Base-by-base conservation (phyloP, 2,113 vertebrate species). In the Tapirus terrestris region DNA sequence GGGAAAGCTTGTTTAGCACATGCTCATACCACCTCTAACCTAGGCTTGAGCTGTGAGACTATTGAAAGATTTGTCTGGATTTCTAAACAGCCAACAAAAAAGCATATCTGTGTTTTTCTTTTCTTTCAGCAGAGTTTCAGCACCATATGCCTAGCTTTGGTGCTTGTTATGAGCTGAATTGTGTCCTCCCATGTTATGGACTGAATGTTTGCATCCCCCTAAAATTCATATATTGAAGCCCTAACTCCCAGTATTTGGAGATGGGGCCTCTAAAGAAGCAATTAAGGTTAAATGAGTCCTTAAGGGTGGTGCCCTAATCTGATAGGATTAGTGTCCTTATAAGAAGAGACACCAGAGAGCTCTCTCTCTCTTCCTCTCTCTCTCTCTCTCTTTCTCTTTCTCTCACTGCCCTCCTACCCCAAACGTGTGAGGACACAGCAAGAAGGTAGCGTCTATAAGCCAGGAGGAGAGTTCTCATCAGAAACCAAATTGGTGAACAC, bases 31-130 rank as follows among this genome's bases (percentile, higher is more conserved):
- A 20, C 82, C 33, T 86, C 48, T 81, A 76, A 73, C 6, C 5
- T 9, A 75, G 10, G 5, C 56, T 77, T 81, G 21, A 97, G 63
- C 33, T 39, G 31, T 58, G 31, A 43, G n/a, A 43, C 68, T 36
- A 31, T 4, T 18, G 8, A 18, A 33, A 36, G 11, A 20, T 70
- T 80, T 91, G 27, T 63, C 70, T 53, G 61, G 39, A 56, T 89
- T 89, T 84, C 68, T 68, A 75, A 94, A 51, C 8, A 90, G 10
- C 23, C 36, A 61, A 88, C 3, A 7, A n/a, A 83, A 95, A 81
- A 53, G 3, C 8, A 16, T 31, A 18, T 84, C 82, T 60, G 8
- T n/a, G 16, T 17, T 68, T 89, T 53, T 60, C 18, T 65, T 90
- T 86, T 67, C 48, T 79, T 67, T 67, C 17, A 80, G 17, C n/a